These are phyloP conservation scores for Tetragnatha montana DNA, from an alignment of 2,888 invertebrate genomes.

Conservation along the genomic window DNA sequence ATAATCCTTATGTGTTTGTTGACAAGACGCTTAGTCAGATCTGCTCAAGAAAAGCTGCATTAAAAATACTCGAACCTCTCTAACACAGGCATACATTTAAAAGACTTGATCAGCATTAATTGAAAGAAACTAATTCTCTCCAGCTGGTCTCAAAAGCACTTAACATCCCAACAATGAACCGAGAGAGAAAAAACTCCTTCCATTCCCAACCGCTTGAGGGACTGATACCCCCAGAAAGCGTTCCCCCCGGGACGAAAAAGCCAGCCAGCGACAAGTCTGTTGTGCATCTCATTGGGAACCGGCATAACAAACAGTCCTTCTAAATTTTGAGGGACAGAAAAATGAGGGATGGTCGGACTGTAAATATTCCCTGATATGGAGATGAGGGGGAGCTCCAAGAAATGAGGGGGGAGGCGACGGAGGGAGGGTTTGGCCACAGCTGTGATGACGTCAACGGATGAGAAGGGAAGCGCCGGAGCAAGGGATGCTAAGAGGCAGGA, in stretches of 20 bases:
- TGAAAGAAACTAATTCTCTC: no score
- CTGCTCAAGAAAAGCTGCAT: no score
- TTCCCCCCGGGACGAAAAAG: conserved; percentile 4
- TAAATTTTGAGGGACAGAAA: conserved; percentile 50
- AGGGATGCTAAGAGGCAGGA: conserved; percentile 69
- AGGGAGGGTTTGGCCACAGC: conserved; percentile 70
- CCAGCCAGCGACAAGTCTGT: conserved; percentile 18
- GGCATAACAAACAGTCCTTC: conserved; percentile 51
- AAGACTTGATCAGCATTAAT: no score
- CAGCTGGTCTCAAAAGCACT: no score
- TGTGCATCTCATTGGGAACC: conserved; percentile 51
- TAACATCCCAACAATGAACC: no score
- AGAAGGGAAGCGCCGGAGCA: conserved; percentile 67
- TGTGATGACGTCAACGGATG: conserved; percentile 71
- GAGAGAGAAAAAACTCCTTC: background rate
- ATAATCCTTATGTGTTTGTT: no score
- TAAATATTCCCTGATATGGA: conserved; percentile 68
- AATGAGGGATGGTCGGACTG: conserved; percentile 47
- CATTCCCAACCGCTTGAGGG: background rate
- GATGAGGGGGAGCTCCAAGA: conserved; percentile 50
- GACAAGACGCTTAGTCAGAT: no score
- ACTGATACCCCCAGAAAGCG: background rate
- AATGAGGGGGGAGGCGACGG: conserved; percentile 41
- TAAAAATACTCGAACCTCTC: no score
- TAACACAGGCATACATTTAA: no score